Conservation (phyloP, 2,113 vertebrate genomes). For the Syngnathus scovelli region DNA sequence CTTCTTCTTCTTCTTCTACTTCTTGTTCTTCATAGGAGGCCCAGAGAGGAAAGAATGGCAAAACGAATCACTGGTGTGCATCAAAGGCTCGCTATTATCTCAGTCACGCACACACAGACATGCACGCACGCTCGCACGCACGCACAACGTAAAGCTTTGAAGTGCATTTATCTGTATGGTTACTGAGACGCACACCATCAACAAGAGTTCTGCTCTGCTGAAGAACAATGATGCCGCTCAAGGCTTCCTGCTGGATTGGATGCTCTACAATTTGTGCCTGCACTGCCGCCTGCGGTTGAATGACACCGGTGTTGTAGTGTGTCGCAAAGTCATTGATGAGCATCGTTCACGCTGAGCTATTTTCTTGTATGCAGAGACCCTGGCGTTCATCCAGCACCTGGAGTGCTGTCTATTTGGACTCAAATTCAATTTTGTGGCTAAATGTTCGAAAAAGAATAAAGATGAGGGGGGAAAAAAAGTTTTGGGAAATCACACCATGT, state of each 20-base stretch:
- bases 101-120: conserved; percentile 19
- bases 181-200: conserved; percentile 7
- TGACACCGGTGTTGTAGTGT: background rate
- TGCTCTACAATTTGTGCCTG: background rate
- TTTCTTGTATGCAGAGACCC: background rate
- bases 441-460: no score
- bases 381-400: no score
- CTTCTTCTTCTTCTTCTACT: conserved; percentile 35
- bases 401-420: no score
- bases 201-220: background rate
- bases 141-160: conserved; percentile 46
- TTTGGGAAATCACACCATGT: no score
- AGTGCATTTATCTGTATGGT: conserved; percentile 51
- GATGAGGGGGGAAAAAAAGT: no score
- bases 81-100: conserved; percentile 69
- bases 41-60: conserved; percentile 47
- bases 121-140: conserved; percentile 25
- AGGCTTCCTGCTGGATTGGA: background rate
- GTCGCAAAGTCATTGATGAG: background rate
- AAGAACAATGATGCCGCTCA: background rate
- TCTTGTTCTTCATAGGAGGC: conserved; percentile 52
- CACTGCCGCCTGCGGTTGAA: background rate
- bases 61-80: conserved; percentile 55
- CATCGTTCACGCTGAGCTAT: background rate
- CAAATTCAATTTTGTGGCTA: no score